Conservation (phyloP, 2,888 invertebrate genomes). For the Agrilus cyanescens region DNA sequence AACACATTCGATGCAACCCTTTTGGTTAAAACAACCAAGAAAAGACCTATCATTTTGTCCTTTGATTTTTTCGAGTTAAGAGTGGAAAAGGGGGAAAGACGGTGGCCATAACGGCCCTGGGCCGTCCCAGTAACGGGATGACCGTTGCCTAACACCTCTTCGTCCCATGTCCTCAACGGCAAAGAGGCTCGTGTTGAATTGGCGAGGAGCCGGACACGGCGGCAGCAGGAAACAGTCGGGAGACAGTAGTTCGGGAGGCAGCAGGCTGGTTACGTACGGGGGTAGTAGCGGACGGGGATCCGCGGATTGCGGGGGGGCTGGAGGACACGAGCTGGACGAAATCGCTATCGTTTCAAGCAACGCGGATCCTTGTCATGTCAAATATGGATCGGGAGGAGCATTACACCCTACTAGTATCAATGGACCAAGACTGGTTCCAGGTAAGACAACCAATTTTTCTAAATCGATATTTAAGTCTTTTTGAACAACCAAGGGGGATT, state of each 20-base stretch:
- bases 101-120: too few species aligned
- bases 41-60: too few species aligned
- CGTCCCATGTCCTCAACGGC: constrained; percentile 47
- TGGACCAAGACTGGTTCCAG: constrained; percentile 49
- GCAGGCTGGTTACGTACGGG: constrained; percentile 36
- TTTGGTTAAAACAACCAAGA: too few species aligned
- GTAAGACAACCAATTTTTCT: constrained; percentile 33
- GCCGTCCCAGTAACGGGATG: too few species aligned
- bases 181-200: constrained; percentile 49
- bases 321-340: constrained; percentile 50
- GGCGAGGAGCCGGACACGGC: constrained; percentile 33
- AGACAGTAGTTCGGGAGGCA: constrained; percentile 34
- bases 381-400: constrained; percentile 42
- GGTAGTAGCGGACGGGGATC: constrained; percentile 19
- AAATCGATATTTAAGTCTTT: too few species aligned
- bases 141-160: too few species aligned
- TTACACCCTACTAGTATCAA: constrained; percentile 38
- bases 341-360: constrained; percentile 53
- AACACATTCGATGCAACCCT: too few species aligned
- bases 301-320: constrained; percentile 22
- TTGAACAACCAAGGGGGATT: too few species aligned
- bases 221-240: constrained; percentile 42
- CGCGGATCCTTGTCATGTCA: constrained; percentile 41
- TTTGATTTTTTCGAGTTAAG: too few species aligned
- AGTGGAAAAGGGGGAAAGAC: too few species aligned